These are phyloP conservation scores for Drosophila persimilis DNA, from an alignment of 1,140 invertebrate species.

Conservation along the genomic window DNA sequence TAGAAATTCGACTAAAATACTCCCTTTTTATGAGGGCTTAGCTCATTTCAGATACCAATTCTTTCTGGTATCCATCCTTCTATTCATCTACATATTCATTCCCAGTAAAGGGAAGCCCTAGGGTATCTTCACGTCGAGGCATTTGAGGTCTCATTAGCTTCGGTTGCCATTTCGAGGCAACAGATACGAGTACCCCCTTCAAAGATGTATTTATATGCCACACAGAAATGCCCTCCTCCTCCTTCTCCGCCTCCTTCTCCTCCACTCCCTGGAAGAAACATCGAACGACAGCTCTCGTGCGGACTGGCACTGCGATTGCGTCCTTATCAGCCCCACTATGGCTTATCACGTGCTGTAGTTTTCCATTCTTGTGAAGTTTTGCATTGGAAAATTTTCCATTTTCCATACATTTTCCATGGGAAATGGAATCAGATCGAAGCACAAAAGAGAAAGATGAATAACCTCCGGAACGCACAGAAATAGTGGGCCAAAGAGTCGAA, in stretches of 20 bases:
- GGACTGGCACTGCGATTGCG: conserved; percentile 2
- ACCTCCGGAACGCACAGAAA: background rate
- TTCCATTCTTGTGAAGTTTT: conserved; percentile 58
- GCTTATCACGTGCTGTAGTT: conserved; percentile 78
- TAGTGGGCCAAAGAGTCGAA: too few relatives aligned
- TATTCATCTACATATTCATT: too few relatives aligned
- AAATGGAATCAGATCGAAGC: background rate
- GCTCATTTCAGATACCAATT: too few relatives aligned
- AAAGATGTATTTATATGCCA: conserved; percentile 37
- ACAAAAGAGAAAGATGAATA: conserved; percentile 18
- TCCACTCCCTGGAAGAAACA: conserved; percentile 2
- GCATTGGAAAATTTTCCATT: conserved; percentile 61
- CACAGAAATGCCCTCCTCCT: too few relatives aligned
- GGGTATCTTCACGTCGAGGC: conserved; percentile 26
- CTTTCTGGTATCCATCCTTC: too few relatives aligned
- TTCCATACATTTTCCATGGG: conserved; percentile 16
- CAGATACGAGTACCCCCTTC: conserved; percentile 21
- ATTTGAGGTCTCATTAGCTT: background rate
- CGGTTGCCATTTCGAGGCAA: background rate
- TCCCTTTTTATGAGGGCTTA: too few relatives aligned
- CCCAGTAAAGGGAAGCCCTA: too few relatives aligned
- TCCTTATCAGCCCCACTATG: conserved; percentile 47
- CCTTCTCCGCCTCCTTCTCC: too few relatives aligned
- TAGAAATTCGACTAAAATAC: too few relatives aligned
- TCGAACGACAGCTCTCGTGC: conserved; percentile 35